Conservation (phyloP, 1,140 invertebrate species). For the Halictus rubicundus region DNA sequence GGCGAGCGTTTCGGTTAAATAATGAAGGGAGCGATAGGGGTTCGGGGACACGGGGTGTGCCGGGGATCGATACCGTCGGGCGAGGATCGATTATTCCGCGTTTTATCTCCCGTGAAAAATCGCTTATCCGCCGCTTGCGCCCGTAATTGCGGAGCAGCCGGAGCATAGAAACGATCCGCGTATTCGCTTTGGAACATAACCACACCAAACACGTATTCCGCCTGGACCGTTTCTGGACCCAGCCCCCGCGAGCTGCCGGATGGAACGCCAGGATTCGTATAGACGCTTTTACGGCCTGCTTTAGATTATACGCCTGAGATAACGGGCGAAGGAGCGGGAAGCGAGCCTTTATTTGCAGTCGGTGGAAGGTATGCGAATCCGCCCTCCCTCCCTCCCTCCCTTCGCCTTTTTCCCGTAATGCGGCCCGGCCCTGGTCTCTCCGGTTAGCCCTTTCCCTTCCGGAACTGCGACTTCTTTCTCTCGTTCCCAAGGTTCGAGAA, state of each 20-base stretch:
- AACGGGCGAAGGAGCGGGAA: conserved; percentile 55
- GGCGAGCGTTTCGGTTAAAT: too few relatives aligned
- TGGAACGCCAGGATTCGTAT: conserved; percentile 61
- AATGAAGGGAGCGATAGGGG: too few relatives aligned
- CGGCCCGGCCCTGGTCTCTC: conserved; percentile 17
- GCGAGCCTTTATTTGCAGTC: conserved; percentile 69
- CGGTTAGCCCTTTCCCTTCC: conserved; percentile 27
- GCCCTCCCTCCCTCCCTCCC: conserved; percentile 2
- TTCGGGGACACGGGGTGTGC: neutral
- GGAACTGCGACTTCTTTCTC: conserved; percentile 45
- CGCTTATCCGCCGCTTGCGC: conserved; percentile 33
- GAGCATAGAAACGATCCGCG: conserved; percentile 42
- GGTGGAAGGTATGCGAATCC: conserved; percentile 58
- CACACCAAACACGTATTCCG: conserved; percentile 73
- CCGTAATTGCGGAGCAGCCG: conserved; percentile 47
- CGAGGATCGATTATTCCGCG: conserved; percentile 16
- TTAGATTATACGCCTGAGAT: conserved; percentile 76
- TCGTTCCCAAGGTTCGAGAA: neutral
- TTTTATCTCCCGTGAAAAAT: conserved; percentile 35
- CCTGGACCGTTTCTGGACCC: conserved; percentile 54
- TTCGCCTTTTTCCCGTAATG: conserved; percentile 54
- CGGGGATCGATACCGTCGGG: neutral
- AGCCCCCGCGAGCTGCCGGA: neutral
- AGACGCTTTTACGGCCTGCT: conserved; percentile 73
- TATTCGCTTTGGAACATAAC: conserved; percentile 60